phyloP scores from a whole-genome alignment of 2,113 vertebrate species.

The Sus scrofa region T2T-Sscrofa CM000820.6:56436501-56437000 shows the following conservation, averaged over 20 bases:
- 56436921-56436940: not conserved
- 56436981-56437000: not conserved
- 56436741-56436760: not conserved
- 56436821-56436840: not conserved
- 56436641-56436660: not conserved
- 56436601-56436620: no score
- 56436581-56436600: not conserved
- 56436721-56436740: slow-evolving; percentile 35
- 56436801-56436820: not conserved
- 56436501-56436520: not conserved
- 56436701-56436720: not conserved
- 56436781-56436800: not conserved
- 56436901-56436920: not conserved
- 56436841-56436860: not conserved
- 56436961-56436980: not conserved
- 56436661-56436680: not conserved
- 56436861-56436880: not conserved
- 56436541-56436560: not conserved
- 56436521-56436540: not conserved
- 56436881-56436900: not conserved
- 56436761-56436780: not conserved
- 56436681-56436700: not conserved
- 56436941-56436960: not conserved
- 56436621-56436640: not conserved
- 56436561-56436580: not conserved